Evolutionary conservation across 2,888 invertebrate species (phyloP).

Genomic region (Drosophila lutescens): DNA sequence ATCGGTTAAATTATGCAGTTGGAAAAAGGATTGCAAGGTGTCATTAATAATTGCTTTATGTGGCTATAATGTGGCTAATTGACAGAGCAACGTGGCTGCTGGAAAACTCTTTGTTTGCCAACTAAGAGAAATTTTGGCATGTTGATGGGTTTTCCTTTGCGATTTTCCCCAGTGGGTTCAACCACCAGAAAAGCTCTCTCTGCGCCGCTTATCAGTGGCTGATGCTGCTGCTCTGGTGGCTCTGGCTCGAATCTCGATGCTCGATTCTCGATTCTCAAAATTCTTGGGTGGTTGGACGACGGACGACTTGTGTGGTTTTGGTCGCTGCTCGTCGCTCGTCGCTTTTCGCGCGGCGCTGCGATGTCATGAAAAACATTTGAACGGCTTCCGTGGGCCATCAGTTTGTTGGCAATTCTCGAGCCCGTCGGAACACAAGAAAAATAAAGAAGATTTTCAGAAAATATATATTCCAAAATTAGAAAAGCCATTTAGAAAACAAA

Average conservation of each 20-base stretch:
- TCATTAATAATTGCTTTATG: conserved; percentile 43
- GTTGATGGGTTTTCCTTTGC: background rate
- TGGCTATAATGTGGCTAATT: conserved; percentile 41
- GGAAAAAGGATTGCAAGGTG: conserved; percentile 33
- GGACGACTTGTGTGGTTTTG: conserved; percentile 33
- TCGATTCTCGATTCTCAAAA: conserved; percentile 8
- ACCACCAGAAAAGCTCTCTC: conserved; percentile 30
- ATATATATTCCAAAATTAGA: conserved; percentile 9
- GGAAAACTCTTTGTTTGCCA: background rate
- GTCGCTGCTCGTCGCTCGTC: conserved; percentile 28
- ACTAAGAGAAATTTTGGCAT: background rate
- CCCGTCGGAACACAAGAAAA: conserved; percentile 72
- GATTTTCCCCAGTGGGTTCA: background rate
- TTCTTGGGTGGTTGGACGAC: conserved; percentile 34
- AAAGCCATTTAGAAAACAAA: background rate
- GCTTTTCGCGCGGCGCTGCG: conserved; percentile 45
- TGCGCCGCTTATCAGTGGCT: conserved; percentile 42
- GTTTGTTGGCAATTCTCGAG: conserved; percentile 81
- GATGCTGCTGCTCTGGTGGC: conserved; percentile 27
- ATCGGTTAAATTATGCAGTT: conserved; percentile 26
- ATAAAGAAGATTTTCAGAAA: conserved; percentile 22
- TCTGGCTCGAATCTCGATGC: conserved; percentile 6
- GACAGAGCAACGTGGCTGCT: conserved; percentile 11
- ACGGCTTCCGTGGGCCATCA: conserved; percentile 77
- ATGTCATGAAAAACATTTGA: conserved; percentile 74